Base-by-base conservation (phyloP, 1,140 invertebrate genomes). In the Platyscapa corneri region DNA sequence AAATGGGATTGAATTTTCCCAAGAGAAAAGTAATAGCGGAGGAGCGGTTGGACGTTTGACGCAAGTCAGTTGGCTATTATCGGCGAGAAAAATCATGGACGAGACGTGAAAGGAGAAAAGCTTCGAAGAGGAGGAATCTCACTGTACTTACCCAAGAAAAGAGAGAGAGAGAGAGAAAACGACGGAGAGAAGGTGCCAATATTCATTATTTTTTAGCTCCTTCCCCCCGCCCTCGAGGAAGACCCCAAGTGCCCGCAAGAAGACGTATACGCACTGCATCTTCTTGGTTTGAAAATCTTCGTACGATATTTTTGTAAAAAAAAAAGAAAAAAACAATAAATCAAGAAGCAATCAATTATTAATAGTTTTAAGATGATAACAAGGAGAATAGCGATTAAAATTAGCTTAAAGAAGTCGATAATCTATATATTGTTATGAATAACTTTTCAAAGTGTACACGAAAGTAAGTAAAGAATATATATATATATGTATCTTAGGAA, bases 101-200 rank as follows among this genome's bases (percentile, higher is more conserved):
- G 37, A 39, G 16, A 75, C 49, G 34, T 18, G 70, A 79, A 37
- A 39, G 27, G 64, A 18, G 49, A 74, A 80, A 75, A 49, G 34
- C 79, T 80, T 60, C 75, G 70, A 85, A 85, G 84, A 82, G 70
- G 70, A 85, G 60, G 84, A 85, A 85, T 82, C 79, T 85, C 79
- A 85, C 39, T 85, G 84, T 85, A 85, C 84, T 85, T 85, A 85
- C 77, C 34, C 67, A 67, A 79, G 67, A 56, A 72, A 67, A 85
- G 65, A 86, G 65, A 39, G 74, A 84, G 75, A 84, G 67, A 86
- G 74, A 75, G n/a, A 74, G 65, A 83, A 70, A 84, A n/a, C 20
- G 64, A 76, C 37, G 79, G 42, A 80, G 37, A 72, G 49, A 27
- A 64, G 37, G 46, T 42, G 32, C 42, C 56, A 30, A 75, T 84